Evolutionary conservation across 1,140 invertebrate genomes (phyloP), one percentile per base, ranked within the genome.

Genomic region (Ostrea edulis): DNA sequence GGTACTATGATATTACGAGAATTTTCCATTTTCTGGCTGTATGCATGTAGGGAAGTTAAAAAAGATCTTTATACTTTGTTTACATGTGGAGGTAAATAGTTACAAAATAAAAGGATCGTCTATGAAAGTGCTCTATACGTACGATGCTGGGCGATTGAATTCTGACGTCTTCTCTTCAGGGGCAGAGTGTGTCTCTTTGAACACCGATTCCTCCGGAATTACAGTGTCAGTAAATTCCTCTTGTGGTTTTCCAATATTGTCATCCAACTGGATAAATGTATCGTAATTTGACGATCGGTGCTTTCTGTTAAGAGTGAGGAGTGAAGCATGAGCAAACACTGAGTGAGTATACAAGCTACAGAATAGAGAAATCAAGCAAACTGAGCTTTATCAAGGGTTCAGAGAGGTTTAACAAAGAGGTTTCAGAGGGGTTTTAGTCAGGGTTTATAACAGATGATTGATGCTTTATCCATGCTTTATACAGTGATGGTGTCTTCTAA

Each of bases 211-310:
- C 25, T 77, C 68, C 3, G 68, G 68, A 29, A 77, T 77, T 77
- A 25, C 68, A 29, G 68, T 29, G 3, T 77, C 68, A 9, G 25
- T 77, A 12, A 77, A 17, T 29, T 77, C 68, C 25, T 14, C 68
- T 25, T 29, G 25, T 29, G 68, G 68, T 29, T 77, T 77, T 35
- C 68, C 68, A 8, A 77, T 25, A 84, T 22, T 84, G 7, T 84
- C 82, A 55, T 84, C 82, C 9, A 54, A 54, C 82, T 85, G 54
- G 17, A 44, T 55, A 62, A 85, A 85, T 22, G 84, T 65, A 52
- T 85, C 84, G 44, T 85, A 85, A 65, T 85, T 85, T 7, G 84
- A 85, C 12, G 84, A 85, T 44, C 84, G 84, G 35, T 85, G 54
- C 58, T 65, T 58, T 62, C 84, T 85, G 58, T 54, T 25, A 84